Percentiles rank a stretch among this genome's conserved stretches.
These are phyloP conservation scores for Rhagoletis pomonella DNA, from an alignment of 1,140 invertebrate genomes.

Conservation along the genomic window DNA sequence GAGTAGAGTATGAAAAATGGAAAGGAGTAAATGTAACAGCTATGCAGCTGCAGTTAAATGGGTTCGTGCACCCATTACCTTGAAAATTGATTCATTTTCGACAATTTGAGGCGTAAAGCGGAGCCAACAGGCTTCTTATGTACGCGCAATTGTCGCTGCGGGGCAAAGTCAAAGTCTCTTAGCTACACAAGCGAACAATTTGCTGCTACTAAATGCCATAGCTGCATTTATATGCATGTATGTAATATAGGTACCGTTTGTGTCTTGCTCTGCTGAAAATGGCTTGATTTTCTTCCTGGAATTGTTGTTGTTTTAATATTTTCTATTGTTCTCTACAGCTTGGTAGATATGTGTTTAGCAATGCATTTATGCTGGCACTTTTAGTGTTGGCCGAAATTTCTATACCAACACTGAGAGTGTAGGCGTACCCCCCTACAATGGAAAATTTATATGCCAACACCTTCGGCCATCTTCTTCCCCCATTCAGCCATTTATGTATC, in stretches of 20 bases:
- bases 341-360: neutral
- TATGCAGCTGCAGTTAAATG: constrained; percentile 4
- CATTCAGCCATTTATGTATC: neutral
- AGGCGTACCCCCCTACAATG: too few species aligned
- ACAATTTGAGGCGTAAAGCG: neutral
- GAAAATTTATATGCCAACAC: too few species aligned
- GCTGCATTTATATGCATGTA: neutral
- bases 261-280: neutral
- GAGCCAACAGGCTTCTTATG: neutral
- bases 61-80: constrained; percentile 21
- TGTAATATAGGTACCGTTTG: neutral
- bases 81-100: constrained; percentile 4
- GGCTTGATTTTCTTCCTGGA: neutral
- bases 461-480: too few species aligned
- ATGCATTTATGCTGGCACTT: neutral
- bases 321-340: neutral
- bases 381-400: neutral
- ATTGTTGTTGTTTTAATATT: neutral
- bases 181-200: constrained; percentile 4
- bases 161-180: neutral
- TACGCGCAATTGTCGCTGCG: neutral
- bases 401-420: neutral
- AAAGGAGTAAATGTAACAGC: neutral
- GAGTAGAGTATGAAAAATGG: neutral
- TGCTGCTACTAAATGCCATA: constrained; percentile 4